A percentile compares a stretch with the other conserved stretches of the same genome.
Evolutionary conservation across 2,113 vertebrate species (phyloP).

Genomic region (Orientallactaga bullata): DNA sequence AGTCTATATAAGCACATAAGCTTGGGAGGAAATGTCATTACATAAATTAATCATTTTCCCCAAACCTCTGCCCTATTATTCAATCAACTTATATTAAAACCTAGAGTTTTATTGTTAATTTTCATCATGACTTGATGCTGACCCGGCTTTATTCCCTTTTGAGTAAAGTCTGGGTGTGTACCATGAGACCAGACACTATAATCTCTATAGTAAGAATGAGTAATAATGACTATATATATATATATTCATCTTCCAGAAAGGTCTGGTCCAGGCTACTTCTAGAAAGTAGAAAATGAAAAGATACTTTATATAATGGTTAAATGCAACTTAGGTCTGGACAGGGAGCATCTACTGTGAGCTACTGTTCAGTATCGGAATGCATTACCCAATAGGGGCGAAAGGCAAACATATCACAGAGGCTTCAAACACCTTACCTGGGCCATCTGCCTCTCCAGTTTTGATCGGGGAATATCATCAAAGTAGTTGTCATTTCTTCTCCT

Average conservation of each 20-base stretch:
- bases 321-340: background rate
- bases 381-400: background rate
- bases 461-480: constrained; percentile 98
- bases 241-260: background rate
- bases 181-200: background rate
- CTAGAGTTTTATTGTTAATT: background rate
- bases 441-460: constrained; percentile 99
- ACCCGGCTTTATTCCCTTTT: background rate
- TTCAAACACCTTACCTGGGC: constrained; percentile 95
- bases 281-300: background rate
- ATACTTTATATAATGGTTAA: background rate
- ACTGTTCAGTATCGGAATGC: background rate
- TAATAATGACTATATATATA: background rate
- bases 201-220: background rate
- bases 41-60: background rate
- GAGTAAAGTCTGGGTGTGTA: constrained; percentile 21
- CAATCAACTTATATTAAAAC: background rate
- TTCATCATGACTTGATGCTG: constrained; percentile 10
- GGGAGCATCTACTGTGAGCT: background rate
- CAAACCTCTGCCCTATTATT: background rate
- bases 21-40: background rate
- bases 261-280: background rate
- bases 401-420: constrained; percentile 58
- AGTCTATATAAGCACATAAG: background rate
- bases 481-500: constrained; percentile 99